These are phyloP conservation scores for Entomobrya multifasciata DNA, from an alignment of 2,888 invertebrate species.

Conservation along the genomic window DNA sequence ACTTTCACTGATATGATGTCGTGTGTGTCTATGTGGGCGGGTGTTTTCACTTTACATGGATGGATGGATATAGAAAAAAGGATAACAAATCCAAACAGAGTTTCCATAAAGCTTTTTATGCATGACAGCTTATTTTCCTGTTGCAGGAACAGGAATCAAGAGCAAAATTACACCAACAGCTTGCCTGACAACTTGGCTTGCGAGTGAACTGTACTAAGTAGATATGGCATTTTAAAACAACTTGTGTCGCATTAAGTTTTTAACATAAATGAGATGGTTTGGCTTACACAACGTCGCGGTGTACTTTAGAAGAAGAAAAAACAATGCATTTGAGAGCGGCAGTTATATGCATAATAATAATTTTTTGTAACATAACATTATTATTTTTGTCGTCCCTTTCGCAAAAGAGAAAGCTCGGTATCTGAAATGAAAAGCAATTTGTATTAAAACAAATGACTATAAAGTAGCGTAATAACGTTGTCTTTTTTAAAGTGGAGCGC, in stretches of 20 bases:
- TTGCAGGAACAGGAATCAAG: background rate
- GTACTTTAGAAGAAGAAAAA: no score
- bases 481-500: conserved; percentile 18
- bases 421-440: background rate
- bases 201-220: conserved; percentile 39
- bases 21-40: no score
- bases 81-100: conserved; percentile 19
- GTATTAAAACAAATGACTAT: conserved; percentile 33
- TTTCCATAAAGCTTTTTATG: background rate
- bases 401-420: background rate
- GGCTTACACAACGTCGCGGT: no score
- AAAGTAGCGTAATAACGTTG: conserved; percentile 50
- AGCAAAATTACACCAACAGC: no score
- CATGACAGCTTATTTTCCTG: conserved; percentile 16
- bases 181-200: background rate
- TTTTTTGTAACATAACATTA: background rate
- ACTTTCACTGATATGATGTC: conserved; percentile 6
- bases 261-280: no score
- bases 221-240: conserved; percentile 67
- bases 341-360: background rate
- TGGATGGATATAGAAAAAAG: conserved; percentile 7
- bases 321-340: no score
- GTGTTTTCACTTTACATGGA: background rate
- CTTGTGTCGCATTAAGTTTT: conserved; percentile 54
- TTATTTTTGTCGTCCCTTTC: background rate